These are phyloP conservation scores for Tychaedon coryphoeus DNA, from an alignment of 2,113 vertebrate genomes.

Conservation along the genomic window DNA sequence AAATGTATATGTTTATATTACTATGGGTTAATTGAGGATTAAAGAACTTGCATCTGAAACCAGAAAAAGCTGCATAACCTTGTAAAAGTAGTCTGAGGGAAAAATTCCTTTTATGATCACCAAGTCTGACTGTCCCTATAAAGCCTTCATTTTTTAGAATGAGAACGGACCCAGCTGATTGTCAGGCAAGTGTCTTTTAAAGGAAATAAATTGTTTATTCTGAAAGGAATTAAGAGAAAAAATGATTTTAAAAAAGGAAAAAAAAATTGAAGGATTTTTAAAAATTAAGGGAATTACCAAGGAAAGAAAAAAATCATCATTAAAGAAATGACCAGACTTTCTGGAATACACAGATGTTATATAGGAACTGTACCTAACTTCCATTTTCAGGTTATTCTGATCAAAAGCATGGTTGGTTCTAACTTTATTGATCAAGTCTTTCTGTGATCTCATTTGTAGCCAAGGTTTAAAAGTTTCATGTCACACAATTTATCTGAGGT, in stretches of 20 bases:
- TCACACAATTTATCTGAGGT: not conserved
- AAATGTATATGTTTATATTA: not conserved
- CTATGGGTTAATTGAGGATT: not conserved
- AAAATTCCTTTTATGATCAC: not conserved
- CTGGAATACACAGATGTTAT: not conserved
- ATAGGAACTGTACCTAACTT: not conserved
- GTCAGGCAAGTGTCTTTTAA: not conserved
- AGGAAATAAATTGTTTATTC: not conserved
- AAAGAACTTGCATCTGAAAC: not conserved
- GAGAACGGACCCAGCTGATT: not conserved
- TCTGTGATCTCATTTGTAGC: not conserved
- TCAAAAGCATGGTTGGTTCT: not conserved
- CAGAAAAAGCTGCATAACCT: not conserved
- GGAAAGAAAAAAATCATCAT: rapidly evolving
- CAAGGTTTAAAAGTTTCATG: not conserved
- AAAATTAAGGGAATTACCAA: not conserved
- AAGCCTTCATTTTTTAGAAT: not conserved
- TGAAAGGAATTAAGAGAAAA: not conserved
- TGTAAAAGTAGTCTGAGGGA: not conserved
- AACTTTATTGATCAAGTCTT: not conserved
- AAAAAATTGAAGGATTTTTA: not conserved
- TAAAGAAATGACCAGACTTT: not conserved
- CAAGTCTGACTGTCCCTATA: not conserved
- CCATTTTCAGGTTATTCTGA: not conserved
- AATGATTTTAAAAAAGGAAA: not conserved